These are phyloP conservation scores for Paracanthobrama guichenoti DNA, from an alignment of 2,113 vertebrate genomes.

Conservation along the genomic window DNA sequence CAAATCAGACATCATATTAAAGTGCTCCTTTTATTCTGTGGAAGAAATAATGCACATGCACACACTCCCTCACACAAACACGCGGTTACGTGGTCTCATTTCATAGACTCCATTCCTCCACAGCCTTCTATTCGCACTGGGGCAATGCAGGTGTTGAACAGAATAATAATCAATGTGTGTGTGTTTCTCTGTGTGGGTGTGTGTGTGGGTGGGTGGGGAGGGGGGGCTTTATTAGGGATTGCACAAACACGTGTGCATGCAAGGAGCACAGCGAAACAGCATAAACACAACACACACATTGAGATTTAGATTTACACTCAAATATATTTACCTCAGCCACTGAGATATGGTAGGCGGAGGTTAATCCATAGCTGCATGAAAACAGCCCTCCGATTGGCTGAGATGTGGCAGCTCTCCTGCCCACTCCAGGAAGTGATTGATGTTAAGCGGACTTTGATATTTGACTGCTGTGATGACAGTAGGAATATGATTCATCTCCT, in stretches of 20 bases:
- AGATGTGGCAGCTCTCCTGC: slow-evolving; percentile 16
- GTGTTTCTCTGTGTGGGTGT: neutral
- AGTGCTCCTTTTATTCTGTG: neutral
- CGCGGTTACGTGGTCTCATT: slow-evolving; percentile 18
- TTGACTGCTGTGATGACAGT: slow-evolving; percentile 45
- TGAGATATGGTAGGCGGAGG: slow-evolving; percentile 25
- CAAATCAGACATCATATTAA: neutral
- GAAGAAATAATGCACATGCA: neutral
- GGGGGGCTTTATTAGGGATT: neutral
- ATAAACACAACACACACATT: neutral
- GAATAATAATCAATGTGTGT: slow-evolving; percentile 38
- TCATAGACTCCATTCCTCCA: slow-evolving; percentile 38
- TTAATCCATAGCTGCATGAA: slow-evolving; percentile 46
- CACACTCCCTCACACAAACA: neutral
- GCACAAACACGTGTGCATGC: neutral
- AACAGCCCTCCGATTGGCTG: slow-evolving; percentile 29
- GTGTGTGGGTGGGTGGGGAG: neutral
- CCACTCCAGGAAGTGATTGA: slow-evolving; percentile 37
- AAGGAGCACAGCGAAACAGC: neutral
- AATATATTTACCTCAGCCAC: slow-evolving; percentile 26
- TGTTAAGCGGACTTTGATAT: slow-evolving; percentile 29
- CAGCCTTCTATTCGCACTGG: slow-evolving; percentile 18
- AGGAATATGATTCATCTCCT: slow-evolving; percentile 45
- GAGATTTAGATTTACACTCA: slow-evolving; percentile 19
- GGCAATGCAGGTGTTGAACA: slow-evolving; percentile 38